A percentile compares a stretch with the other conserved stretches of the same genome.
phyloP scores from a whole-genome alignment of 2,888 invertebrate species.

The Fissipunctia ypsillon region DNA sequence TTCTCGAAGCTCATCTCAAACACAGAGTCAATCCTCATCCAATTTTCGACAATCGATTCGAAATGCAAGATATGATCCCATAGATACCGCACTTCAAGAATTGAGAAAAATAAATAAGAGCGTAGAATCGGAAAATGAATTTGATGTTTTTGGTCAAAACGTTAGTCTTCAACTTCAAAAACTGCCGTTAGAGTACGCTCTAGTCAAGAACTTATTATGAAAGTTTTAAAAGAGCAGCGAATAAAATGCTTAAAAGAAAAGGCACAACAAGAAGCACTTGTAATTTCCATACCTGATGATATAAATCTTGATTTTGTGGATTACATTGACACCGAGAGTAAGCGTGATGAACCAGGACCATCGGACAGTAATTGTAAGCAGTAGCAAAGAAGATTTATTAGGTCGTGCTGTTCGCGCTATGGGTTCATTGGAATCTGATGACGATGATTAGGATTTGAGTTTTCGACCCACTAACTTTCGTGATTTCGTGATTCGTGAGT shows the following conservation, averaged over 20 bases:
- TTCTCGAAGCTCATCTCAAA: constrained; percentile 48
- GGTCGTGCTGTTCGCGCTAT: constrained; percentile 45
- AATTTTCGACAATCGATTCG: constrained; percentile 51
- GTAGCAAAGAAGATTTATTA: constrained; percentile 47
- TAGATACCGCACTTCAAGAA: constrained; percentile 31
- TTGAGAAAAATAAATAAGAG: constrained; percentile 45
- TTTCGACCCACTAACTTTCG: constrained; percentile 50
- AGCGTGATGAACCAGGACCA: constrained; percentile 45
- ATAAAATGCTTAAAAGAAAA: constrained; percentile 41
- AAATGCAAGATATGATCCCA: constrained; percentile 50
- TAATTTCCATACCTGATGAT: constrained; percentile 46
- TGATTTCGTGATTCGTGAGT: constrained; percentile 36
- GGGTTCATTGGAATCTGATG: constrained; percentile 49
- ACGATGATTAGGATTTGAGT: constrained; percentile 48
- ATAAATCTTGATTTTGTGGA: constrained; percentile 45
- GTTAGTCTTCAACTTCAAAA: constrained; percentile 54
- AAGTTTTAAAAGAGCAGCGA: constrained; percentile 52
- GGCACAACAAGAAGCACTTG: constrained; percentile 43
- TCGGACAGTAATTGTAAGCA: constrained; percentile 43
- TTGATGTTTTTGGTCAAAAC: constrained; percentile 54
- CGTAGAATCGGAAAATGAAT: constrained; percentile 49
- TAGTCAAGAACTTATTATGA: constrained; percentile 50
- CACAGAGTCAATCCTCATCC: constrained; percentile 51
- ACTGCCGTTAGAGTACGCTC: constrained; percentile 48
- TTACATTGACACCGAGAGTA: constrained; percentile 43